Percentiles rank a stretch among this genome's conserved stretches.
Evolutionary conservation across 2,113 vertebrate species (phyloP).

Genomic region (Neogale vison): DNA sequence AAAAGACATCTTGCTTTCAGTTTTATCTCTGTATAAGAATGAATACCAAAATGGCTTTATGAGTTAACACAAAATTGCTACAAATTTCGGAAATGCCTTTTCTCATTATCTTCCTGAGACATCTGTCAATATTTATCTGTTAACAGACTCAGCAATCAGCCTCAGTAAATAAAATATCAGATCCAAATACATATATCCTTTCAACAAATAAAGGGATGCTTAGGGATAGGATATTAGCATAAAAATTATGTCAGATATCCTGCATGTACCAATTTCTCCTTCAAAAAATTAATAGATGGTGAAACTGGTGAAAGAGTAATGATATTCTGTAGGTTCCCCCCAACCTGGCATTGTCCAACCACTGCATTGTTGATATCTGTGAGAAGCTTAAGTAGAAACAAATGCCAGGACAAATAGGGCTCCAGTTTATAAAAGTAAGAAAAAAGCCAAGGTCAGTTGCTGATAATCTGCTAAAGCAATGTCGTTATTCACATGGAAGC

Average conservation of each 20-base stretch:
- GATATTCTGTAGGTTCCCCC: not conserved
- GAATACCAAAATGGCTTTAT: slow-evolving; percentile 68
- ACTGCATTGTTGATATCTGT: not conserved
- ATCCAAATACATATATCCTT: slow-evolving; percentile 64
- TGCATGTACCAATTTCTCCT: slow-evolving; percentile 69
- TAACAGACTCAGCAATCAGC: slow-evolving; percentile 75
- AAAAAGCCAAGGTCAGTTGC: not conserved
- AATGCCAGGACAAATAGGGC: not conserved
- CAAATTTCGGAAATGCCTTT: slow-evolving; percentile 71
- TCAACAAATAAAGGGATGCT: slow-evolving; percentile 70
- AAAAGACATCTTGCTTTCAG: slow-evolving; percentile 34
- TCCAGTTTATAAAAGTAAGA: not conserved
- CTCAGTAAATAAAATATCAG: slow-evolving; percentile 70
- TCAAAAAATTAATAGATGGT: slow-evolving; percentile 63
- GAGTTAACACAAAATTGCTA: slow-evolving; percentile 61
- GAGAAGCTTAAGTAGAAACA: not conserved
- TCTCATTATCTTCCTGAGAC: slow-evolving; percentile 74
- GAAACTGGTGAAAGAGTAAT: not conserved
- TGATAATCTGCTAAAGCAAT: not conserved
- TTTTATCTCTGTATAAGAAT: slow-evolving; percentile 46
- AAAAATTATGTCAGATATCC: slow-evolving; percentile 70
- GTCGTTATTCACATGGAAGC: not conserved
- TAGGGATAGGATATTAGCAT: slow-evolving; percentile 72
- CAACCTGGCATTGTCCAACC: not conserved
- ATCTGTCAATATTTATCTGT: slow-evolving; percentile 82